Percentiles rank a stretch among this genome's conserved stretches.
Conservation (phyloP, 2,888 invertebrate species). For the Cephus pulcher region DNA sequence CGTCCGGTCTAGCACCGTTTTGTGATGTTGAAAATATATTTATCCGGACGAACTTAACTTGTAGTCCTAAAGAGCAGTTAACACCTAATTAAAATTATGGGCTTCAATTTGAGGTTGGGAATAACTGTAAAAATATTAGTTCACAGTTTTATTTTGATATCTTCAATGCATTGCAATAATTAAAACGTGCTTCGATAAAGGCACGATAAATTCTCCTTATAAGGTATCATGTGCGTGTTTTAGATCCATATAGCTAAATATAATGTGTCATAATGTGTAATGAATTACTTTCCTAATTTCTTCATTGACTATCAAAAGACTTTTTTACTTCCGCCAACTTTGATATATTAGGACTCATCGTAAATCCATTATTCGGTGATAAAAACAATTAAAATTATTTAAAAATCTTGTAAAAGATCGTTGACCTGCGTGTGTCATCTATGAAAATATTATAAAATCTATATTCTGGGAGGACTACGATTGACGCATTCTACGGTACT, state of each 20-base stretch:
- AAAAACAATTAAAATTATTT: neutral
- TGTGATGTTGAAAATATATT: slow-evolving; percentile 45
- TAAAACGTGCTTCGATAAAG: slow-evolving; percentile 3
- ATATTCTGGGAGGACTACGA: neutral
- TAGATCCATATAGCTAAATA: neutral
- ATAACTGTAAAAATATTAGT: slow-evolving; percentile 14
- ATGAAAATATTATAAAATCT: neutral
- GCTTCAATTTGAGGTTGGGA: neutral
- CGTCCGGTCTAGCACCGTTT: slow-evolving; percentile 47
- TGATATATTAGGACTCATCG: neutral
- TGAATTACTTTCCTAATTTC: neutral
- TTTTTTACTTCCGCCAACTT: neutral
- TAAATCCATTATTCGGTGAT: neutral
- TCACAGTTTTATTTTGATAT: neutral
- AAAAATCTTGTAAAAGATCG: neutral
- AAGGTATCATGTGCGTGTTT: slow-evolving; percentile 9
- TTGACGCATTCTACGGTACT: neutral
- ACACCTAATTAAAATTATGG: neutral
- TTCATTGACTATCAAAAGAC: neutral
- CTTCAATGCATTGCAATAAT: slow-evolving; percentile 1
- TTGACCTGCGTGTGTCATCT: neutral
- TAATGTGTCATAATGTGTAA: neutral
- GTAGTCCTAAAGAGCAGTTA: neutral
- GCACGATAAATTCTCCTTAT: slow-evolving; percentile 1
- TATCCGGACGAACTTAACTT: slow-evolving; percentile 35